A percentile compares a stretch with the other conserved stretches of the same genome.
These are phyloP conservation scores for Nomada ferruginata DNA, from an alignment of 2,888 invertebrate genomes.

Conservation along the genomic window DNA sequence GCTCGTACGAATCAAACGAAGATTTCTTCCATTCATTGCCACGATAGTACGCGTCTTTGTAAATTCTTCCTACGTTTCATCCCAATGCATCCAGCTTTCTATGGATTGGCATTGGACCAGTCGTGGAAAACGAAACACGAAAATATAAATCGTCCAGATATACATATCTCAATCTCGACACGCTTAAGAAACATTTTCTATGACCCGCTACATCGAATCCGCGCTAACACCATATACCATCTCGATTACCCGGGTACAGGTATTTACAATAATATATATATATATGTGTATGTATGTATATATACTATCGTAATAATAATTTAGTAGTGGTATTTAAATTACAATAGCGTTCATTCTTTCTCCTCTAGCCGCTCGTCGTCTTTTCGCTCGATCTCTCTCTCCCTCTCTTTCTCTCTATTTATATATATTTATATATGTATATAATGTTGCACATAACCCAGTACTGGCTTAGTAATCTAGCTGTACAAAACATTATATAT, in stretches of 20 bases:
- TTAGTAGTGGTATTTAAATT: conserved; percentile 80
- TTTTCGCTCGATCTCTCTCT: neutral
- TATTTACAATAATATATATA: conserved; percentile 82
- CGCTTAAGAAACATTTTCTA: conserved; percentile 6
- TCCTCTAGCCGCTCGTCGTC: conserved; percentile 45
- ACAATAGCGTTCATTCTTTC: conserved; percentile 78
- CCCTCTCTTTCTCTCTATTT: conserved; percentile 54
- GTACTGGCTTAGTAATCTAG: conserved; percentile 83
- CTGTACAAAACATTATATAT: conserved; percentile 84
- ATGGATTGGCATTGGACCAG: conserved; percentile 35
- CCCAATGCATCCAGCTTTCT: conserved; percentile 27
- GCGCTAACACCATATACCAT: conserved; percentile 42
- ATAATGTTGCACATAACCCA: conserved; percentile 84
- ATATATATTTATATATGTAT: conserved; percentile 66
- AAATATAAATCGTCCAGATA: conserved; percentile 22
- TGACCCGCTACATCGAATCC: conserved; percentile 12
- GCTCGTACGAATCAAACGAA: too few relatives aligned
- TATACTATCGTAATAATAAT: conserved; percentile 69
- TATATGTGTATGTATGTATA: conserved; percentile 72
- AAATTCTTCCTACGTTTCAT: neutral
- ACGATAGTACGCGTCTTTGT: neutral
- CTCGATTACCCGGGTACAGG: conserved; percentile 75
- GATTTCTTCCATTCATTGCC: too few relatives aligned
- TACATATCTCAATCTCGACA: neutral
- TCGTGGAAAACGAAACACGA: conserved; percentile 46